Percentiles rank a stretch among this genome's conserved stretches.
Conservation (phyloP, 1,140 invertebrate genomes). For the Heliconius melpomene region DNA sequence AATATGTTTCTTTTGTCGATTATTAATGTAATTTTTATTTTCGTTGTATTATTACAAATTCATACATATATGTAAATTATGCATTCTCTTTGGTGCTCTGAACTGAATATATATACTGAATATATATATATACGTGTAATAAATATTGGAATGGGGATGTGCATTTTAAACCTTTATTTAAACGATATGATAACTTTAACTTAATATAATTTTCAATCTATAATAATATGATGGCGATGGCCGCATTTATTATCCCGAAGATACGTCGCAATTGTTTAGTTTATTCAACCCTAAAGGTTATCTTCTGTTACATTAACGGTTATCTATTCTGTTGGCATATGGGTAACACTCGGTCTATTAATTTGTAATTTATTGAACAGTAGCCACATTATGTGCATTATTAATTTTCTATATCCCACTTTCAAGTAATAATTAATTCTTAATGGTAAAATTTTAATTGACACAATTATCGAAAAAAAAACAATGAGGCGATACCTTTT, state of each 20-base stretch:
- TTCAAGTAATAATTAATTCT: neutral
- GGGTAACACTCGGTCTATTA: neutral
- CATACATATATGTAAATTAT: neutral
- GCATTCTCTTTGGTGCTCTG: too few relatives aligned
- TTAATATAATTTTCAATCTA: neutral
- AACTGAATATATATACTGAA: too few relatives aligned
- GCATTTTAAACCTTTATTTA: too few relatives aligned
- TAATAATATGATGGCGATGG: neutral
- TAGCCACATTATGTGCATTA: neutral
- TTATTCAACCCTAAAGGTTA: slow-evolving; percentile 36
- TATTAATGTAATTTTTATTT: neutral
- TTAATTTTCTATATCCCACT: neutral
- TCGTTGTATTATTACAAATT: neutral
- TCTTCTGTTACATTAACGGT: slow-evolving; percentile 26
- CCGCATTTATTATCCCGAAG: slow-evolving; percentile 16
- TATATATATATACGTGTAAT: too few relatives aligned
- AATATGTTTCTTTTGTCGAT: neutral
- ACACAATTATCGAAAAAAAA: too few relatives aligned
- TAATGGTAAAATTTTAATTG: too few relatives aligned
- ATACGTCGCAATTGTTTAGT: slow-evolving; percentile 24
- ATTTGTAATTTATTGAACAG: slow-evolving; percentile 11
- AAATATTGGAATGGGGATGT: too few relatives aligned
- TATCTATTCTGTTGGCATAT: slow-evolving; percentile 20
- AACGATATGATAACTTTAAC: too few relatives aligned
- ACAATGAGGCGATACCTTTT: too few relatives aligned